These are phyloP conservation scores for Pionites leucogaster DNA, from an alignment of 2,113 vertebrate genomes.

Conservation along the genomic window DNA sequence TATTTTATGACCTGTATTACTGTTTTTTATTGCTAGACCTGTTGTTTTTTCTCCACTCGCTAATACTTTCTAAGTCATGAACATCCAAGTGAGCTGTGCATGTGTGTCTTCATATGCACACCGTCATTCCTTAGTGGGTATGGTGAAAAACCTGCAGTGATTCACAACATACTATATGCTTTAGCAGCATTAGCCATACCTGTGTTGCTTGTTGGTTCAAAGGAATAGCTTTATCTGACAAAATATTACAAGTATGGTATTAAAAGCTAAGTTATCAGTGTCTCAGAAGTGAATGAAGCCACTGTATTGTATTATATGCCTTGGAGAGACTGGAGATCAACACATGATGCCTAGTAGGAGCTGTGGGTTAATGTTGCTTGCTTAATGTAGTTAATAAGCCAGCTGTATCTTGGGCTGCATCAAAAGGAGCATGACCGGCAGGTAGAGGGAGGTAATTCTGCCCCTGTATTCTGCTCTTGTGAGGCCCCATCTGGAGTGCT, in stretches of 20 bases:
- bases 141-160: constrained; percentile 8
- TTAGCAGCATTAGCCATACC: neutral
- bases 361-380: neutral
- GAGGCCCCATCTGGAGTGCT: neutral
- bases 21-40: neutral
- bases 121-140: neutral
- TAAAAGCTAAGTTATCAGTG: neutral
- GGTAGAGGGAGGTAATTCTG: neutral
- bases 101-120: neutral
- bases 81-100: neutral
- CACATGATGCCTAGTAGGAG: neutral
- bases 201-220: neutral
- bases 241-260: neutral
- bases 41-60: constrained; percentile 4
- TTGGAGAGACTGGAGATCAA: neutral
- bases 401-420: neutral
- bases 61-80: constrained; percentile 14
- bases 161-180: neutral
- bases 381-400: neutral
- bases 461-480: neutral
- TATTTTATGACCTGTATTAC: neutral
- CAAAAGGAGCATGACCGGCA: neutral
- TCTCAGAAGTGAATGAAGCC: neutral
- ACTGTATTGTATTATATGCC: neutral
- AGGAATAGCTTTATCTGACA: neutral